Percentiles rank a stretch among this genome's conserved stretches.
phyloP scores from a whole-genome alignment of 2,113 vertebrate species.

The Labrus mixtus region DNA sequence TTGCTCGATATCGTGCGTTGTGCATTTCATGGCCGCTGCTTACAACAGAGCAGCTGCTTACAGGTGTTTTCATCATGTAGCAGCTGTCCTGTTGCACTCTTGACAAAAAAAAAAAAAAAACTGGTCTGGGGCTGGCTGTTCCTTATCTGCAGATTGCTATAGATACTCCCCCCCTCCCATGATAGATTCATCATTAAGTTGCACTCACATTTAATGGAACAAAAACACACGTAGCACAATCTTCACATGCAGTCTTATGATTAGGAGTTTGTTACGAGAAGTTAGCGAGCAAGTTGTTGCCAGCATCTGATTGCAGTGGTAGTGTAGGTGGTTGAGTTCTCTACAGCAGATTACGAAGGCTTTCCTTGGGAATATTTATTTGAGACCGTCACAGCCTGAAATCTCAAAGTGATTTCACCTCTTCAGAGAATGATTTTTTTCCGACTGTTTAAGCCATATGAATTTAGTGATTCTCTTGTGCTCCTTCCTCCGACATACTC shows the following conservation, averaged over 20 bases:
- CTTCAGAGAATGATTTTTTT: neutral
- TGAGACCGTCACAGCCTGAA: neutral
- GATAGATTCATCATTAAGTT: too few species aligned
- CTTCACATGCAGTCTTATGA: constrained; percentile 28
- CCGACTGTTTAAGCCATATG: constrained; percentile 26
- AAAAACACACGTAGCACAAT: constrained; percentile 21
- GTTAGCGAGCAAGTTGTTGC: neutral
- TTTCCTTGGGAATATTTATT: constrained; percentile 21
- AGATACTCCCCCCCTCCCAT: too few species aligned
- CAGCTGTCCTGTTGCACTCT: neutral
- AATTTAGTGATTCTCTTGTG: constrained; percentile 10
- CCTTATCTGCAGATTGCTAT: neutral
- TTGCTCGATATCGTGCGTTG: constrained; percentile 21
- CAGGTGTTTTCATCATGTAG: constrained; percentile 26
- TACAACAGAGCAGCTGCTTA: neutral
- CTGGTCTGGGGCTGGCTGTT: constrained; percentile 13
- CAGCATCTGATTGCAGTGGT: neutral
- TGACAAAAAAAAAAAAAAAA: neutral
- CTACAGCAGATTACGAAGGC: neutral
- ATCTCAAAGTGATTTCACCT: neutral
- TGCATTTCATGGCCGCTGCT: constrained; percentile 23
- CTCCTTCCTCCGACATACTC: neutral
- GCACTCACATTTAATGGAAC: too few species aligned
- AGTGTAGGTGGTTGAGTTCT: neutral
- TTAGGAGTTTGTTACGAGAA: neutral